Base-by-base conservation (phyloP, 2,113 vertebrate species). In the Syrrhaptes paradoxus region DNA sequence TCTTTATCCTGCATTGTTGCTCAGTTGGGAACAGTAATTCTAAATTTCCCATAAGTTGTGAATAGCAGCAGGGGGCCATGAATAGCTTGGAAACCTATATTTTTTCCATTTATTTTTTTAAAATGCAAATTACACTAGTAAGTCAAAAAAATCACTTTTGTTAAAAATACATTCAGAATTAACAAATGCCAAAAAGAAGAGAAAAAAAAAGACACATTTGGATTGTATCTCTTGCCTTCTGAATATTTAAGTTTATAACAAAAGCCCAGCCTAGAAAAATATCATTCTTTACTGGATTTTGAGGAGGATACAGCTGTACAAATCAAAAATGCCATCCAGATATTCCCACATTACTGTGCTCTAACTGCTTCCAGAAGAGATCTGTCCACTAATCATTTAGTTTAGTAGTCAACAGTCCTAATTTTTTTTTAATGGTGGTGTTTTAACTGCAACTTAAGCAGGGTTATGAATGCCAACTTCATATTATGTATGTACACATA, bases 111-210 rank as follows among this genome's bases (percentile, higher is more conserved):
- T 98, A 98, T 98, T 98, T 94, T 98, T 98, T 98, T 97, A 32
- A 96, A 98, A 98, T 98, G 98, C 98, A 98, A 98, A 98, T 98
- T 98, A 98, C 98, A 98, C 98, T 98, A 98, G 97, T 98, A 98
- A 98, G 98, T 98, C 97, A 93, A 98, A 98, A 98, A 98, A 98
- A 98, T 97, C 98, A 98, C 97, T 98, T 97, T 93, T 96, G 98
- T 98, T 98, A 98, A 98, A 98, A 98, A 98, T 98, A 98, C 98
- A 98, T 98, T 98, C 98, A 97, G 97, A 98, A 98, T 98, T 98
- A 98, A 98, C 97, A 98, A 98, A 98, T 94, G 97, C 95, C 93
- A 97, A 97, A 97, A 94, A 95, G 78, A 94, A 96, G 96, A 79
- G 68, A 80, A 91, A 95, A 93, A 74, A 91, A 76, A 94, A 36